Conservation (phyloP, 1,140 invertebrate species). For the Antheraea mylitta region DNA sequence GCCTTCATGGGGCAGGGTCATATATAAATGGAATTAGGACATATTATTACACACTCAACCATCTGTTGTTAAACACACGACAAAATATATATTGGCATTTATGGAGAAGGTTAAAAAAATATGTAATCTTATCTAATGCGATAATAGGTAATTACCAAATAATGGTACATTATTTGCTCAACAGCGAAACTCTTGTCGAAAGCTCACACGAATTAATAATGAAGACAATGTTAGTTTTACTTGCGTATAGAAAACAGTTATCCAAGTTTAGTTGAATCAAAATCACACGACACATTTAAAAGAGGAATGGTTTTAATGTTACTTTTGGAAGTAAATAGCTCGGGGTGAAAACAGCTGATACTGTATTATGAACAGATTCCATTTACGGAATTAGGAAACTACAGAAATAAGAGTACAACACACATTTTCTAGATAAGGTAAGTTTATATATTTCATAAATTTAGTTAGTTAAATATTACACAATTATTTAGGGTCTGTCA, state of each 20-base stretch:
- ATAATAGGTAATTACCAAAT: constrained; percentile 23
- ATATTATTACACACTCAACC: constrained; percentile 36
- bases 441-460: background rate
- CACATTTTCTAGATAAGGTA: constrained; percentile 14
- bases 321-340: constrained; percentile 19
- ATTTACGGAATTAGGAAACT: background rate
- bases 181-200: constrained; percentile 17
- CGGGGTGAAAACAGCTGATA: constrained; percentile 2
- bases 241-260: constrained; percentile 19
- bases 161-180: constrained; percentile 21
- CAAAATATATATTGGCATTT: background rate
- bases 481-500: background rate
- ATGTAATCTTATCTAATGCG: constrained; percentile 25
- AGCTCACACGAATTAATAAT: constrained; percentile 25
- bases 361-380: background rate
- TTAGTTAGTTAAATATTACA: background rate
- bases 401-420: constrained; percentile 12
- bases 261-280: constrained; percentile 19
- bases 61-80: constrained; percentile 21
- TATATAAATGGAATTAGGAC: constrained; percentile 71
- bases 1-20: constrained; percentile 66
- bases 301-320: background rate
- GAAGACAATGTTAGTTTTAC: constrained; percentile 19
- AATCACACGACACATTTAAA: background rate
- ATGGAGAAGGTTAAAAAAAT: constrained; percentile 4